Evolutionary conservation across 2,888 invertebrate genomes (phyloP), one percentile per base, ranked within the genome.

Genomic region (Ectropis crepuscularia): DNA sequence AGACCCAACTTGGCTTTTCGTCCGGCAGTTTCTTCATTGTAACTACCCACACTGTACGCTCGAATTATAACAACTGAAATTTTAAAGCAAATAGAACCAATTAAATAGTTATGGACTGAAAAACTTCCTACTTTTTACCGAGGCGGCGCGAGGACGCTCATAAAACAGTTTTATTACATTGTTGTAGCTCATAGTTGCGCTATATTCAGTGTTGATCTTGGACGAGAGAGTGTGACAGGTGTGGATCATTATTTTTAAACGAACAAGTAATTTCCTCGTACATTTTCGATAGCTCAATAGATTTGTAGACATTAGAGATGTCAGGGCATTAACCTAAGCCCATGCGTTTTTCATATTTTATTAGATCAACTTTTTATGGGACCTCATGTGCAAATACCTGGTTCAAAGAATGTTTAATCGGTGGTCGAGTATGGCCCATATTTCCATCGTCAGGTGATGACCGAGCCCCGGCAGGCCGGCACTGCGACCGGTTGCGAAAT

Each of bases 1-100:
- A 85, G 85, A 85, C 91, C 90, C 85, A 92, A 91, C 80, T 91
- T 90, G 90, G 90, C 86, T 87, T 89, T 90, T 90, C 85, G 78
- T 77, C 77, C 72, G 73, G 72, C 74, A 76, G 71, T 72, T 68
- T 70, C 66, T 60, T 46, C 57, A 50, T 54, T 65, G 53, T 57
- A 59, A 59, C 61, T 38, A 59, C 53, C 53, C 43, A 57, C 54
- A 54, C 41, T 38, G n/a, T 12, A 57, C 45, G 49, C 41, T 57
- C 45, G 8, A 36, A 58, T 50, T 55, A 49, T 49, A 50, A 59
- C 53, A 54, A n/a, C 41, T 53, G 38, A 50, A 42, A 42, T 62
- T 45, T 39, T 43, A 9, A 63, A 51, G 43, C 58, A 61, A 64
- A 61, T 53, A 57, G 38, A 54, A 46, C 49, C 64, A 68, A 69